phyloP scores from a whole-genome alignment of 2,113 vertebrate species.

The Ahaetulla prasina region DNA sequence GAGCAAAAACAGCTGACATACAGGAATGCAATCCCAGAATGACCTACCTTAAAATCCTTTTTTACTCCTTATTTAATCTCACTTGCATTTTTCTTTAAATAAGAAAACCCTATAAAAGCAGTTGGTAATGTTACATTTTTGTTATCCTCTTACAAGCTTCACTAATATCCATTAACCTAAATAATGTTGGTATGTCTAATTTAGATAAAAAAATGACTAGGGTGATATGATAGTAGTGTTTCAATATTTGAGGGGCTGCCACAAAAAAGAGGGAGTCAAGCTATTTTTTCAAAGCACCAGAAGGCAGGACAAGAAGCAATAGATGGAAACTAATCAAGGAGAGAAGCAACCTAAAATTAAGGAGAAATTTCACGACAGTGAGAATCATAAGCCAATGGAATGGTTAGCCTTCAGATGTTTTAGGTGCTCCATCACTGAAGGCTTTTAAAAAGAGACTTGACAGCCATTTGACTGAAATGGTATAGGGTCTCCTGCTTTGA shows the following conservation, averaged over 20 bases:
- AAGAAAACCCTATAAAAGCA: neutral
- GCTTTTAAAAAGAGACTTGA: neutral
- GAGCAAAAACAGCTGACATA: neutral
- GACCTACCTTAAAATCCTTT: neutral
- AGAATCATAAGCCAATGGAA: neutral
- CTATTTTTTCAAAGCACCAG: neutral
- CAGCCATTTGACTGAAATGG: neutral
- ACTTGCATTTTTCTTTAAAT: neutral
- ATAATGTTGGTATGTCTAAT: neutral
- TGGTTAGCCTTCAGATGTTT: neutral
- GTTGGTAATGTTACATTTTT: neutral
- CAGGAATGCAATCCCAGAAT: neutral
- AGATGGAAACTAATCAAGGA: neutral
- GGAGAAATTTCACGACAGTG: neutral
- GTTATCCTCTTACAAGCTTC: neutral
- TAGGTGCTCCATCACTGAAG: neutral
- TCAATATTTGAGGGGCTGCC: neutral
- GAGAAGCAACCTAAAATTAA: neutral
- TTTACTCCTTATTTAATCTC: neutral
- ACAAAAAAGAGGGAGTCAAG: neutral
- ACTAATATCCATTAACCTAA: conserved; percentile 11
- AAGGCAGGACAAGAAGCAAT: neutral
- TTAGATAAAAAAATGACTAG: neutral
- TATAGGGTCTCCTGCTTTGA: too few species aligned
- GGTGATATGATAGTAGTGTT: neutral